Base-by-base conservation (phyloP, 2,113 vertebrate genomes). In the Uria lomvia region DNA sequence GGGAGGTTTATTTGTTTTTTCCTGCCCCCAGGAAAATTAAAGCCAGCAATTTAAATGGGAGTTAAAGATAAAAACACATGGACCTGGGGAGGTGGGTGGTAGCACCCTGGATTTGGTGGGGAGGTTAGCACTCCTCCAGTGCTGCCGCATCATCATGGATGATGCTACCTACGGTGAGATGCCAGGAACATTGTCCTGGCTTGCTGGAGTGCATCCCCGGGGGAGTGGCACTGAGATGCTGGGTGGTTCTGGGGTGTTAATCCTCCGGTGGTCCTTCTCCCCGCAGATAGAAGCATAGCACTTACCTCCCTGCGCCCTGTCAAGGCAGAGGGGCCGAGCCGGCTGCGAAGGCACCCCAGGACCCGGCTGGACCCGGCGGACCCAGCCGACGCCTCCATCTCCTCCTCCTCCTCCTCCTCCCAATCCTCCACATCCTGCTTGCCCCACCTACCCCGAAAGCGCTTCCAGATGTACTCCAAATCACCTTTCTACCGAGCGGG, bases 401-500 rank as follows among this genome's bases (percentile, higher is more conserved):
- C 90, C 30, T 98, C 97, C 42, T 98, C 98, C 16, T 98, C 98
- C 40, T 94, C 98, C 11, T 97, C 96, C 1, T 96, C 97, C 59
- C 98, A 58, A 13, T 98, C 86, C 4, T 98, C 98, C 92, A 98
- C 97, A 76, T 99, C 94, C 97, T 98, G 97, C 93, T 80, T 98
- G 83, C 98, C 65, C 95, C 98, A 98, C 3, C 96, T 98, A 68
- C 97, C 98, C 42, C 97, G 98, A 82, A 99, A 98, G 29, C 98
- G 98, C 95, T 99, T 99, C 96, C 98, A 98, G 60, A 98, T 99
- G 97, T 99, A 99, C 92, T 98, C 99, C 85, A 99, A 99, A 97
- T 98, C 99, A 3, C 98, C 99, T 50, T 97, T 97, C 87, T 98
- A 98, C 75, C 96, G 98, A 96, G 76, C 93, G 3, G 55, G 92